phyloP scores from a whole-genome alignment of 1,140 invertebrate genomes.

The Psix sp. region DNA sequence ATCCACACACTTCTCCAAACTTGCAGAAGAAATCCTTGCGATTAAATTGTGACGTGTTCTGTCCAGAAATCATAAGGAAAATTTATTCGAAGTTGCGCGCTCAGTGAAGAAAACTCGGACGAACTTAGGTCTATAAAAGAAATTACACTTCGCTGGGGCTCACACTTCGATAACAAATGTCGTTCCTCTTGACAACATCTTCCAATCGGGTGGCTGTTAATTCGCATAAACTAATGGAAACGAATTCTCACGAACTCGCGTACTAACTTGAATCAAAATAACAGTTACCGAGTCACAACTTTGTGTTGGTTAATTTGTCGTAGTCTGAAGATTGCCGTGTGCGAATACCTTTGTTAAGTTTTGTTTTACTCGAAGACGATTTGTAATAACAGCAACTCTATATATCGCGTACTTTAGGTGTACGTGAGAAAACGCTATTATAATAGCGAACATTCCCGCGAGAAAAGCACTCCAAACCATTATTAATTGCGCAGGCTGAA shows the following conservation, averaged over 20 bases:
- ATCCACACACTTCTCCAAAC: constrained; percentile 48
- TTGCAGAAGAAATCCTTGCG: constrained; percentile 37
- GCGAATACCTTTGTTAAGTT: constrained; percentile 11
- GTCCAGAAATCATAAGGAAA: constrained; percentile 33
- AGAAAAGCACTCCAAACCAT: constrained; percentile 46
- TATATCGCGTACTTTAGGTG: constrained; percentile 52
- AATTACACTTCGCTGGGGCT: constrained; percentile 4
- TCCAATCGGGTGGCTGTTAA: background rate
- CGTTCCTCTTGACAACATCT: background rate
- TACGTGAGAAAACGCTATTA: constrained; percentile 70
- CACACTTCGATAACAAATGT: constrained; percentile 12
- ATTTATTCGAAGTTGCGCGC: constrained; percentile 7
- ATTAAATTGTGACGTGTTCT: constrained; percentile 51
- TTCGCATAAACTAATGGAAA: background rate
- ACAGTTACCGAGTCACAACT: no score
- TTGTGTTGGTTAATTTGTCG: constrained; percentile 17
- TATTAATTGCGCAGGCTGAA: constrained; percentile 45
- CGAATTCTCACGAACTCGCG: constrained; percentile 6
- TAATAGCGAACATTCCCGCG: constrained; percentile 64
- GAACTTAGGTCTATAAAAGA: background rate
- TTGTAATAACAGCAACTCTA: constrained; percentile 30
- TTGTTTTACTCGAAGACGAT: constrained; percentile 26
- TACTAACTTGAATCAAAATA: constrained; percentile 10
- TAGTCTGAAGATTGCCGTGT: background rate
- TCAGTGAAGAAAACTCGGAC: constrained; percentile 6